phyloP scores from a whole-genome alignment of 2,888 invertebrate species.

The Ethmia dodecea region DNA sequence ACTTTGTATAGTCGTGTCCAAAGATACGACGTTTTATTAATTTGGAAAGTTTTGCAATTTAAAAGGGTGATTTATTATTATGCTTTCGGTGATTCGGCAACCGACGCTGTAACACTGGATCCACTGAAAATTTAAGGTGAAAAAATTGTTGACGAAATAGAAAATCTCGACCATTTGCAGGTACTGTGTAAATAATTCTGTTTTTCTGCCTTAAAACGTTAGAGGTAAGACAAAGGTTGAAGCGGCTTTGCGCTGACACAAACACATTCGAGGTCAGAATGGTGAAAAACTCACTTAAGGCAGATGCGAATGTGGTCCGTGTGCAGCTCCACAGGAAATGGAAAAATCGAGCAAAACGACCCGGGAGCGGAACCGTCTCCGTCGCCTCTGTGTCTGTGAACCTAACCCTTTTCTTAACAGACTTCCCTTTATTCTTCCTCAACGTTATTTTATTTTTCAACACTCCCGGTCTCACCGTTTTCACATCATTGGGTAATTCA shows the following conservation, averaged over 20 bases:
- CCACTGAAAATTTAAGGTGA: too few relatives aligned
- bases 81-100: too few relatives aligned
- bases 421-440: constrained; percentile 33
- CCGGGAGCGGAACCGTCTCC: constrained; percentile 39
- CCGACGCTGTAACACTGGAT: too few relatives aligned
- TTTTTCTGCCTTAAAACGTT: constrained; percentile 25
- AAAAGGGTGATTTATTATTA: too few relatives aligned
- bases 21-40: constrained; percentile 13
- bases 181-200: constrained; percentile 30
- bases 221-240: constrained; percentile 23
- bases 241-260: constrained; percentile 8
- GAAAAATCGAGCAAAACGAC: constrained; percentile 48
- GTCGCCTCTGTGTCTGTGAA: constrained; percentile 46
- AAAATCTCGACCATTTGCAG: too few relatives aligned
- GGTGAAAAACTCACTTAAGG: constrained; percentile 43
- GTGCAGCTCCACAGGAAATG: constrained; percentile 52
- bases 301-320: constrained; percentile 40
- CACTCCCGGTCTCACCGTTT: constrained; percentile 51
- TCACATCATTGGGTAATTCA: constrained; percentile 39
- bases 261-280: constrained; percentile 12
- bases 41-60: constrained; percentile 20
- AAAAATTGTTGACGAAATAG: too few relatives aligned
- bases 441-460: constrained; percentile 41
- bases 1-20: constrained; percentile 7
- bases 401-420: constrained; percentile 55